Evolutionary conservation across 2,888 invertebrate genomes (phyloP).

Genomic region (Oscheius sp.): DNA sequence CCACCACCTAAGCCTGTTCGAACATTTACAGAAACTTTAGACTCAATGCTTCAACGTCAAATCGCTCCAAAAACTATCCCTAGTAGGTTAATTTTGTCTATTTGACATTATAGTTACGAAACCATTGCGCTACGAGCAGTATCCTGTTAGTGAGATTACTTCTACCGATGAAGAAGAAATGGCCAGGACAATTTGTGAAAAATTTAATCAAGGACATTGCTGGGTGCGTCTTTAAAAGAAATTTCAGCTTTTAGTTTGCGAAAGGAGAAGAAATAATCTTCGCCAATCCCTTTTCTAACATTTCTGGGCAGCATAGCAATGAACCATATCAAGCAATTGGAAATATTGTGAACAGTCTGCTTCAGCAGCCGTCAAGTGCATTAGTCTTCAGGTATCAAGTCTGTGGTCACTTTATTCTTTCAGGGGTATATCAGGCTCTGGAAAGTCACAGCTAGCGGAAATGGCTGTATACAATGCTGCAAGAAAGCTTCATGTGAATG

Average conservation of each 20-base stretch:
- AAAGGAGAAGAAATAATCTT: conserved; percentile 45
- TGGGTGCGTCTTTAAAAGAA: conserved; percentile 32
- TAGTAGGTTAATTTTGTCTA: background rate
- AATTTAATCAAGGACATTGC: conserved; percentile 45
- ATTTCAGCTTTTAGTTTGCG: conserved; percentile 38
- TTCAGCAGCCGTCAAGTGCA: conserved; percentile 33
- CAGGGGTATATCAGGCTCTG: conserved; percentile 49
- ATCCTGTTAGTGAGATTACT: conserved; percentile 26
- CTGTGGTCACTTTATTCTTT: background rate
- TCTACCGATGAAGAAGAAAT: conserved; percentile 40
- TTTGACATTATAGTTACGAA: background rate
- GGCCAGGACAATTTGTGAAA: conserved; percentile 38
- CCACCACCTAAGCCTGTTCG: conserved; percentile 28
- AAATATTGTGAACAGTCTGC: conserved; percentile 11
- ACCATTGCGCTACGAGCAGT: background rate
- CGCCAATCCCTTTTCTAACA: conserved; percentile 49
- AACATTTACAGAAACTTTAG: conserved; percentile 26
- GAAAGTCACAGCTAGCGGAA: conserved; percentile 36
- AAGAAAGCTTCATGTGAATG: conserved; percentile 35
- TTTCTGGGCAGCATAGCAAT: conserved; percentile 33
- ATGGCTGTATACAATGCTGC: conserved; percentile 37
- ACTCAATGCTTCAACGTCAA: background rate
- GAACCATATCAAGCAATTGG: conserved; percentile 14
- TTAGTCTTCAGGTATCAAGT: conserved; percentile 37
- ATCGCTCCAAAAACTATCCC: background rate